Base-by-base conservation (phyloP, 2,797 vertebrate species). In the Moxostoma hubbsi region DNA sequence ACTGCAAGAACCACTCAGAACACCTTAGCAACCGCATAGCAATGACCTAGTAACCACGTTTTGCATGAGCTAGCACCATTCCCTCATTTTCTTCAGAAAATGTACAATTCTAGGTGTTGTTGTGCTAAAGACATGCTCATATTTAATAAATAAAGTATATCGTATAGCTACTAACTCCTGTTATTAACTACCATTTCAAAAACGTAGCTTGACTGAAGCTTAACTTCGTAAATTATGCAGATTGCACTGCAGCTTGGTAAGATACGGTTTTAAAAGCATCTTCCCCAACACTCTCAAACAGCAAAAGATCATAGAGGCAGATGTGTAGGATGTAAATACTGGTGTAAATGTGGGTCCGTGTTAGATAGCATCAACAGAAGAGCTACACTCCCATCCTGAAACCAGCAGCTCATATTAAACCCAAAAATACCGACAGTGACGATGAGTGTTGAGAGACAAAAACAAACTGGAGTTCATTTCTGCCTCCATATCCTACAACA, bases 361-460 rank as follows among this genome's bases (percentile, higher is more conserved):
- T 36, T 16, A 57, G 68, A 71, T 71, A 71, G 16, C 6, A 71
- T 71, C 68, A 7, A 8, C 53, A 57, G 13, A 46, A 71, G 36
- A 57, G 46, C 57, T 5, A 10, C 51, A 10, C 67, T 69, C 5
- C 36, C 53, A 70, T 54, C 67, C 24, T 69, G 18, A 43, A 36
- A 54, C 50, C 24, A 54, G 24, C 16, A 9, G 47, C 50, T n/a
- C 51, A 55, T 4, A 13, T 16, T 7, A 16, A 43, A 55, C 64
- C 16, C 64, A 6, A n/a, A n/a, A 45, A 45, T 15, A 2, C 10
- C 12, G 66, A 67, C 65, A 13, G 7, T 4, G 9, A 15, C 24
- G 24, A 2, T 24, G 24, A 24, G 24, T 24, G 24, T 24, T 24
- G 24, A 24, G 24, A 24, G 24, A 24, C 24, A 24, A 24, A 24